Conservation (phyloP, 1,140 invertebrate species). For the Drosophila cardini region DNA sequence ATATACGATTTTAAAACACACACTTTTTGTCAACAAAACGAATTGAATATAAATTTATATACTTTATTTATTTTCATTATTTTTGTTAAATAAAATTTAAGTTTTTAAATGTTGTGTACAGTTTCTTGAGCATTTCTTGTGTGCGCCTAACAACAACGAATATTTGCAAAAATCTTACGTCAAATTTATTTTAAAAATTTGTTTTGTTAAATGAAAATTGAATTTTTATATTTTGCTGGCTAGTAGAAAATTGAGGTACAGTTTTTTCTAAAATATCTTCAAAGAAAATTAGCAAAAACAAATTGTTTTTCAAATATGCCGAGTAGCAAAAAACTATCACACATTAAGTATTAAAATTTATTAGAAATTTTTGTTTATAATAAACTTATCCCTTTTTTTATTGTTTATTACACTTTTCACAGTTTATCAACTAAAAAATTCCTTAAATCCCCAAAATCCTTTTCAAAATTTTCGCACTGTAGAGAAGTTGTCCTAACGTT, state of each 20-base stretch:
- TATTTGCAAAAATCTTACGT: background rate
- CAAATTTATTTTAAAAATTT: slow-evolving; percentile 12
- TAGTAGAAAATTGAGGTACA: too few relatives aligned
- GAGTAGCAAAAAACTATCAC: background rate
- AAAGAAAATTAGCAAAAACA: too few relatives aligned
- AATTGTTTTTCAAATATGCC: too few relatives aligned
- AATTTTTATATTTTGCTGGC: background rate
- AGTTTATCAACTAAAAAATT: slow-evolving; percentile 30
- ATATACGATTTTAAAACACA: background rate
- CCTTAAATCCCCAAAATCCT: slow-evolving; percentile 42
- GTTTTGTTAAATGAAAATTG: background rate
- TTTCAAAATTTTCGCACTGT: slow-evolving; percentile 41
- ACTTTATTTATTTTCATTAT: background rate
- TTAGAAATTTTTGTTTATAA: background rate
- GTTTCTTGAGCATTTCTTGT: too few relatives aligned
- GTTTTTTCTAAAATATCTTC: too few relatives aligned
- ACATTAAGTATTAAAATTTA: too few relatives aligned
- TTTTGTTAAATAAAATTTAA: background rate
- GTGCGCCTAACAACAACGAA: slow-evolving; percentile 7
- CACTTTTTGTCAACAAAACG: background rate
- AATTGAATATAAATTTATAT: slow-evolving; percentile 3
- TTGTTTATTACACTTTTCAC: background rate
- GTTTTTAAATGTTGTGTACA: slow-evolving; percentile 3
- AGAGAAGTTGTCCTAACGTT: slow-evolving; percentile 7
- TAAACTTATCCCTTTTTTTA: background rate